Percentiles rank a stretch among this genome's conserved stretches.
Evolutionary conservation across 2,888 invertebrate species (phyloP).

Genomic region (Habrosyne pyritoides): DNA sequence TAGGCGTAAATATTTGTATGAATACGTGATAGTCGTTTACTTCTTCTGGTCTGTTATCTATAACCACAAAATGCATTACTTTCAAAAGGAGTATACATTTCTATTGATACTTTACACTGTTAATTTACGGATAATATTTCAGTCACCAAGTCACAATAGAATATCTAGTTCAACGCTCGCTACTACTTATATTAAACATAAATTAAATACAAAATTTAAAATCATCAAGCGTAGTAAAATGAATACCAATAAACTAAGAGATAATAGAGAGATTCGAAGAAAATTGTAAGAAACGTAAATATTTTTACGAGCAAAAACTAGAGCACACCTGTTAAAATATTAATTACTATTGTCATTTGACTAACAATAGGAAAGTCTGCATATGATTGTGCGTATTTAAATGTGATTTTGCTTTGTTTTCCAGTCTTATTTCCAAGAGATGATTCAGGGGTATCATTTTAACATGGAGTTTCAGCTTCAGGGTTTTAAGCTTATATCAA

Average conservation of each 20-base stretch:
- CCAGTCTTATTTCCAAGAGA: background rate
- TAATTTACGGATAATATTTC: no score
- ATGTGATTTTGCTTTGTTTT: background rate
- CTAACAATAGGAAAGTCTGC: background rate
- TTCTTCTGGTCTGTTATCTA: background rate
- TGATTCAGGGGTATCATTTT: background rate
- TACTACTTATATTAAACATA: background rate
- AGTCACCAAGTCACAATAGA: background rate
- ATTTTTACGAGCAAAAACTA: background rate
- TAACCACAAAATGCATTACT: no score
- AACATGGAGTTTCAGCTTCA: background rate
- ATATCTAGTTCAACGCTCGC: background rate
- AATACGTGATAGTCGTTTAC: background rate
- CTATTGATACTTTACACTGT: no score
- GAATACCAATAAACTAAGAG: background rate
- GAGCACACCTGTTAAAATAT: slow-evolving; percentile 3
- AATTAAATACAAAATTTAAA: no score
- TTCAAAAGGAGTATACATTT: no score
- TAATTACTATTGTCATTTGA: background rate
- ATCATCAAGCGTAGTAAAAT: background rate
- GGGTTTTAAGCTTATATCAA: no score
- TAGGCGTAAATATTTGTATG: background rate
- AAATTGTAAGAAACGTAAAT: background rate
- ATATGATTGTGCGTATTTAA: background rate
- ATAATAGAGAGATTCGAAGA: background rate